Base-by-base conservation (phyloP, 2,888 invertebrate species). In the Diarsia mendica region DNA sequence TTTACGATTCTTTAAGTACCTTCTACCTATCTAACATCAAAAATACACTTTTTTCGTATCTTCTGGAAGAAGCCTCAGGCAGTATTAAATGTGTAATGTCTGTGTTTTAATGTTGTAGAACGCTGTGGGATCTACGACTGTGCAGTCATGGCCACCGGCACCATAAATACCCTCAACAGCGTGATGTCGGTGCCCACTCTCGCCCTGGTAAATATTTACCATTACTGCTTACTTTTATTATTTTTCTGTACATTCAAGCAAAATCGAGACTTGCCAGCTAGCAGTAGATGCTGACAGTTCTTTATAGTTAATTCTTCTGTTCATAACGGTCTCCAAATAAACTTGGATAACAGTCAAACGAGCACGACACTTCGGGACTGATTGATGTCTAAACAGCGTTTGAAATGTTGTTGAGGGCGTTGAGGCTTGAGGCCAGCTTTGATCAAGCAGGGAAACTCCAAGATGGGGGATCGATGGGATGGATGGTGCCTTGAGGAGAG, bases 101-200 rank as follows among this genome's bases (percentile, higher is more conserved):
- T 39, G 39, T 39, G 39, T 39, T 39, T 39, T 39, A 39, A 39
- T 65, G 20, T 79, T 85, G 89, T 89, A 95, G 95, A 95, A 77
- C 90, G 92, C 28, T 95, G 95, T 81, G 92, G 91, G 49, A 91
- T 91, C 3, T 88, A 89, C 10, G 83, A 90, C 64, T 96, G 95
- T 61, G 93, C 95, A 0, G 93, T 95, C 67, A 91, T 95, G 67
- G 91, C 92, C 0, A 90, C 85, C 0, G 90, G 93, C 53, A 86
- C 89, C 0, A 80, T 90, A 48, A 94, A 93, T 1, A 90, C 92
- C 2, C 92, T 95, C 77, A 91, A 89, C 73, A 95, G 95, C 85
- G 86, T 93, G 63, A 95, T 96, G 95, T 90, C 92, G 2, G 93
- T 96, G 60, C 95, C 95, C 2, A 90, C 89, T 60, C 92, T 95